Base-by-base conservation (phyloP, 23 tunicate species). In the Aplidium turbinatum region DNA sequence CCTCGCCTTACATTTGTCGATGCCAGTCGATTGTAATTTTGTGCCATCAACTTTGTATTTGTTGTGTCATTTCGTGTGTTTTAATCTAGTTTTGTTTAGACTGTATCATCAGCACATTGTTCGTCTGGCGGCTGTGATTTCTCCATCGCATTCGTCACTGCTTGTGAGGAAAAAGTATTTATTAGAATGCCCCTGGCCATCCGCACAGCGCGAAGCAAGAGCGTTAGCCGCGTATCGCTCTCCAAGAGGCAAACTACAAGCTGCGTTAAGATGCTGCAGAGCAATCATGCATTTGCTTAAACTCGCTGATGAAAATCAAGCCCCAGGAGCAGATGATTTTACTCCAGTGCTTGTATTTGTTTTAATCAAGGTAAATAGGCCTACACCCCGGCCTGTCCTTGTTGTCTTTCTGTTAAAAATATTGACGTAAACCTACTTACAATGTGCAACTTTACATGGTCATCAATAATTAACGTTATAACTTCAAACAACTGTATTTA, bases 271-370 rank as follows among this genome's bases (percentile, higher is more conserved):
- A 27, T 91, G 97, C 31, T 94, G 90, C 58, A 57, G 87, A 24
- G 81, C 99, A 1, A 82, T 94, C 38, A 82, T 94, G 99, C 87
- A 87, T 38, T 50, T 94, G 9, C 63, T 94, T 11, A 94, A 94
- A 48, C 33, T 94, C 46, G 93, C 99, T 0, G 93, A 94, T 51
- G 94, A 87, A 35, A 78, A 75, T 29, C 53, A 73, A 9, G 90
- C 73, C 3, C 99, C 99, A 21, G 99, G 96, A 1, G 99, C 99
- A 0, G 99, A 94, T 72, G 99, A 87, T 73, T 78, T 94, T 56
- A 87, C 89, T 20, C 99, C 99, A 7, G 99, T 94, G 24, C 77
- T 94, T 1, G 95, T 87, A 13, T 94, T 72, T 72, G 99, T 94
- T 2, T 47, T 94, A 5, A 94, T 94, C 23, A 94, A 82, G 83